These are phyloP conservation scores for Sphaerodactylus townsendi DNA, from an alignment of 2,113 vertebrate genomes.

Conservation along the genomic window DNA sequence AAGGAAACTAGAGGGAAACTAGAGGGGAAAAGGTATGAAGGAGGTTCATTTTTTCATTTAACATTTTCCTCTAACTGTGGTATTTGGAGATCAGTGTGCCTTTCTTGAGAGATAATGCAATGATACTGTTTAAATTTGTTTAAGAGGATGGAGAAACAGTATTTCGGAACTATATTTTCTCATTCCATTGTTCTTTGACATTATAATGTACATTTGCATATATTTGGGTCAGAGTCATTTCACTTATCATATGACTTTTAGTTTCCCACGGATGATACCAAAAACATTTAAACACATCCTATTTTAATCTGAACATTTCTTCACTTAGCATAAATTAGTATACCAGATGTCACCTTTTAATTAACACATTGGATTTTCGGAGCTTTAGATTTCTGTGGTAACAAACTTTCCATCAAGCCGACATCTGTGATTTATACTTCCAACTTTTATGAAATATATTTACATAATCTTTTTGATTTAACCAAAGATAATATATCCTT, in stretches of 20 bases:
- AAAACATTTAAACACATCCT: conserved; percentile 67
- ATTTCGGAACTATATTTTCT: not conserved
- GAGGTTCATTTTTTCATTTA: not conserved
- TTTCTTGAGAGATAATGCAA: not conserved
- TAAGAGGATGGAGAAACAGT: not conserved
- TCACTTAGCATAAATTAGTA: conserved; percentile 80
- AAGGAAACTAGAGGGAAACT: too few relatives aligned
- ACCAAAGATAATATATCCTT: conserved; percentile 67
- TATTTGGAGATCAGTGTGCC: not conserved
- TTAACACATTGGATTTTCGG: conserved; percentile 78
- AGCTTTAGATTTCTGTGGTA: conserved; percentile 76
- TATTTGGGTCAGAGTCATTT: conserved; percentile 52
- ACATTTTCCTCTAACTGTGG: not conserved
- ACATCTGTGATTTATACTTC: conserved; percentile 83
- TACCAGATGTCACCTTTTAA: conserved; percentile 81
- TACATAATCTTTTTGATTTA: conserved; percentile 79
- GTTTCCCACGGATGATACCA: conserved; percentile 48
- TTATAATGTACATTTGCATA: conserved; percentile 23
- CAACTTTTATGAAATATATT: conserved; percentile 77
- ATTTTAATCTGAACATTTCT: conserved; percentile 74
- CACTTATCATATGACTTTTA: conserved; percentile 54
- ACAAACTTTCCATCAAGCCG: conserved; percentile 77
- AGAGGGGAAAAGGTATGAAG: not conserved
- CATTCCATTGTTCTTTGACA: not conserved
- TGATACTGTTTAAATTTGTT: not conserved